These are phyloP conservation scores for Sylvia atricapilla DNA, from an alignment of 2,113 vertebrate genomes.

Conservation along the genomic window DNA sequence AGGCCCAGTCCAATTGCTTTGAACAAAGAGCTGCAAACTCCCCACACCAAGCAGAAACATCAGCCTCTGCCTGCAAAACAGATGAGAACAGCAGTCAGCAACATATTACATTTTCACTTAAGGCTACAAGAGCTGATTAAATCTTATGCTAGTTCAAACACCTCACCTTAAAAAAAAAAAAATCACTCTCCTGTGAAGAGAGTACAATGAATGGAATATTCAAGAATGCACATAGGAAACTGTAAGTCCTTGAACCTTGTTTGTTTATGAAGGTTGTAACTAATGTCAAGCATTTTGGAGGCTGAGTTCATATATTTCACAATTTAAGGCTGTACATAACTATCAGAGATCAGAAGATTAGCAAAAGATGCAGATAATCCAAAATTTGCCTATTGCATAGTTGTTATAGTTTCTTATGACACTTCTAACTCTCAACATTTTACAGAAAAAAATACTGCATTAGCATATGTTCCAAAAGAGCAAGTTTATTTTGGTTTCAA, in stretches of 20 bases:
- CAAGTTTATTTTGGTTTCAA: neutral
- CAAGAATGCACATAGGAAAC: neutral
- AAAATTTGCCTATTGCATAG: neutral
- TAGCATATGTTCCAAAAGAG: neutral
- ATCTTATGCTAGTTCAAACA: neutral
- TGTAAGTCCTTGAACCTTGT: neutral
- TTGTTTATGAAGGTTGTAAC: neutral
- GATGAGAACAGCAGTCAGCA: slow-evolving; percentile 11
- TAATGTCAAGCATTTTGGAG: neutral
- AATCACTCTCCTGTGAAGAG: neutral
- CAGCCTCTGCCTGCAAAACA: slow-evolving; percentile 77
- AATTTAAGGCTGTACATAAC: neutral
- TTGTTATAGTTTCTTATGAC: neutral
- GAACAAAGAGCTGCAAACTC: slow-evolving; percentile 90
- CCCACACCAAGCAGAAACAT: slow-evolving; percentile 84
- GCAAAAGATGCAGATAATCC: neutral
- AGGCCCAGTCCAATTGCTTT: slow-evolving; percentile 97
- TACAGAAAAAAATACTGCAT: neutral
- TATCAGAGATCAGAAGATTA: neutral
- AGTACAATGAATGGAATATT: neutral
- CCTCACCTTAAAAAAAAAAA: neutral
- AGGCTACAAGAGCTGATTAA: neutral
- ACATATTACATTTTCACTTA: neutral
- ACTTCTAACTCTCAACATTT: neutral
- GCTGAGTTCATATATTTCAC: neutral